Conservation (phyloP, 2,888 invertebrate species). For the Drosophila neotestacea region DNA sequence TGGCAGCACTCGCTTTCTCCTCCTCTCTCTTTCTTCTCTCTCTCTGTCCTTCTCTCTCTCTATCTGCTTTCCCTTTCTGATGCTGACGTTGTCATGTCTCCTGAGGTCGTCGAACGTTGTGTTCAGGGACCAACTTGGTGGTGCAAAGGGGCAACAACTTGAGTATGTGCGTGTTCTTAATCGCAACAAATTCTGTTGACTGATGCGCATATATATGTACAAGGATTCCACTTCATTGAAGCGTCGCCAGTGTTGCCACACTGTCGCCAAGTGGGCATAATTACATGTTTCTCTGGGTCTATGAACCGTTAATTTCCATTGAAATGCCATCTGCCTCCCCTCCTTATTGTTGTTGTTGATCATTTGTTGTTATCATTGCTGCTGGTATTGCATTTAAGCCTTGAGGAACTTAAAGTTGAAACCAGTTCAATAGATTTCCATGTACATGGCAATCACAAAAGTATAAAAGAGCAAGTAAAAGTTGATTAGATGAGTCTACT, state of each 20-base stretch:
- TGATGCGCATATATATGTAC: conserved; percentile 53
- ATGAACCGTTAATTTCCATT: conserved; percentile 73
- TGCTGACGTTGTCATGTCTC: conserved; percentile 46
- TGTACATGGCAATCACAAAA: not conserved
- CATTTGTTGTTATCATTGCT: conserved; percentile 3
- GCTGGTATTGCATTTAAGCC: conserved; percentile 13
- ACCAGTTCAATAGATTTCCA: conserved; percentile 31
- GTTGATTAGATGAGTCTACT: not conserved
- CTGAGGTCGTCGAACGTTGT: conserved; percentile 52
- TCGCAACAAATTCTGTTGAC: conserved; percentile 66
- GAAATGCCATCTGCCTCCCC: conserved; percentile 44
- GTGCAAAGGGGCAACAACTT: conserved; percentile 7
- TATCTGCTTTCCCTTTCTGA: not conserved
- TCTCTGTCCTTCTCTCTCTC: not conserved
- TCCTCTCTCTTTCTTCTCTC: not conserved
- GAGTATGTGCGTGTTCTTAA: conserved; percentile 41
- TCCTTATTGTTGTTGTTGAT: not conserved
- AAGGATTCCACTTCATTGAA: conserved; percentile 71
- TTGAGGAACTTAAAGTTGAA: conserved; percentile 24
- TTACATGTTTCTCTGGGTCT: conserved; percentile 50
- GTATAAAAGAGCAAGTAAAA: not conserved
- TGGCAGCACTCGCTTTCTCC: conserved; percentile 37
- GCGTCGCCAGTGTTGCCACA: conserved; percentile 49
- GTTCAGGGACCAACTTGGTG: not conserved
- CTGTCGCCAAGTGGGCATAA: conserved; percentile 67